Evolutionary conservation across 2,888 invertebrate genomes (phyloP).

Genomic region (Limnephilus auricula): DNA sequence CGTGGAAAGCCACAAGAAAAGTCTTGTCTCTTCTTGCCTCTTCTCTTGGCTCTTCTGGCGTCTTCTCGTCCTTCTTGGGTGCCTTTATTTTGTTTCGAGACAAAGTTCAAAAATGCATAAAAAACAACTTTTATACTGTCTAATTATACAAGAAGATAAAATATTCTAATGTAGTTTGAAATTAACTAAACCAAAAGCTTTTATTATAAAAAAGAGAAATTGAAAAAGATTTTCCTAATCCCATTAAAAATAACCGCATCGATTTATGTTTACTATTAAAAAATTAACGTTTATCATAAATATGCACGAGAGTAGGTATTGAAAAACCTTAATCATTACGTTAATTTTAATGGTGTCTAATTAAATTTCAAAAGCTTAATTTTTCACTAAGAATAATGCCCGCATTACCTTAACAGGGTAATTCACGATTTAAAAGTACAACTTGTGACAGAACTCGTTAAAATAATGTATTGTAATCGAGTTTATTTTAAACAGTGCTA

Average conservation of each 20-base stretch:
- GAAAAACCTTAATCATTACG: not conserved
- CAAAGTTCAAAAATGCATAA: not conserved
- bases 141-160: not conserved
- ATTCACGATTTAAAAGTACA: not conserved
- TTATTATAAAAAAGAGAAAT: not conserved
- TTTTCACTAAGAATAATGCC: not conserved
- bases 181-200: not conserved
- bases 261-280: not conserved
- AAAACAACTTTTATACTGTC: not conserved
- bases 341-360: not conserved
- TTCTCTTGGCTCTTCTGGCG: too few relatives aligned
- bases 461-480: slow-evolving; percentile 8
- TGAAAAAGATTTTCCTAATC: not conserved
- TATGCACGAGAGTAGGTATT: not conserved
- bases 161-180: not conserved
- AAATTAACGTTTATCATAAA: not conserved
- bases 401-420: not conserved
- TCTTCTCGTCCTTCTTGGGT: too few relatives aligned
- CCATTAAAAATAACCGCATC: not conserved
- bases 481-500: slow-evolving; percentile 6
- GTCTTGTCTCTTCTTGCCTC: too few relatives aligned
- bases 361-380: not conserved
- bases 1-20: too few relatives aligned
- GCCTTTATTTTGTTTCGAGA: too few relatives aligned
- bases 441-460: not conserved